These are phyloP conservation scores for Cervus canadensis DNA, from an alignment of 2,113 vertebrate genomes.

Conservation along the genomic window DNA sequence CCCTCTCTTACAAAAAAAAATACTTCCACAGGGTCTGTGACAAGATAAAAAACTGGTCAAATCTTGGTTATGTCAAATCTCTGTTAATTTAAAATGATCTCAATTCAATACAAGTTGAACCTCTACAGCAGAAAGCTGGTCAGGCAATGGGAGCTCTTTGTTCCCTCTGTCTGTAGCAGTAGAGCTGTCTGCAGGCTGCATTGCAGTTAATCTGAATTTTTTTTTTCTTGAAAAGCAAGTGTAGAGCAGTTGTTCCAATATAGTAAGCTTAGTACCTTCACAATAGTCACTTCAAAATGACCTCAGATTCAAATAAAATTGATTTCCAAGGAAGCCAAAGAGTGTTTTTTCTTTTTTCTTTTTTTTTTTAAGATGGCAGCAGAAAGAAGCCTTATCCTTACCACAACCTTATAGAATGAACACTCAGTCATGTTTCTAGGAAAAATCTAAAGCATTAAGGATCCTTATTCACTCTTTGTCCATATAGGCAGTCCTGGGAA, in stretches of 20 bases:
- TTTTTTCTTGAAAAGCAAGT: not conserved
- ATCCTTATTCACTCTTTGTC: not conserved
- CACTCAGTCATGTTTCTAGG: not conserved
- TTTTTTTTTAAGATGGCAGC: not conserved
- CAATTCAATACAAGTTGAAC: conserved; percentile 3
- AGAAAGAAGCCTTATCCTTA: not conserved
- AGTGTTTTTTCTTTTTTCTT: not conserved
- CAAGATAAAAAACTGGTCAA: not conserved
- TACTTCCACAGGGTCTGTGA: not conserved
- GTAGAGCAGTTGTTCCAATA: not conserved
- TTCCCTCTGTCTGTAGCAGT: not conserved
- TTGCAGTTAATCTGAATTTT: not conserved
- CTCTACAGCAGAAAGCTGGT: not conserved
- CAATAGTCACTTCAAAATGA: not conserved
- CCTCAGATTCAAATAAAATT: conserved; percentile 36
- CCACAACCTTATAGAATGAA: not conserved
- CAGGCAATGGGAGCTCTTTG: not conserved
- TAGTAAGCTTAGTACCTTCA: not conserved
- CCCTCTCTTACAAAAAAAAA: conserved; percentile 7
- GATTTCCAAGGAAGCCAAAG: not conserved
- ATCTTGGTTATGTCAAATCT: not conserved
- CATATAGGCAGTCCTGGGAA: not conserved
- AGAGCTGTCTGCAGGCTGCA: not conserved
- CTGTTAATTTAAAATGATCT: conserved; percentile 17
- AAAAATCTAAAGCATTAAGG: not conserved